Percentiles rank a stretch among this genome's conserved stretches.
These are phyloP conservation scores for Cryptocephalus primarius DNA, from an alignment of 2,888 invertebrate genomes.

Conservation along the genomic window DNA sequence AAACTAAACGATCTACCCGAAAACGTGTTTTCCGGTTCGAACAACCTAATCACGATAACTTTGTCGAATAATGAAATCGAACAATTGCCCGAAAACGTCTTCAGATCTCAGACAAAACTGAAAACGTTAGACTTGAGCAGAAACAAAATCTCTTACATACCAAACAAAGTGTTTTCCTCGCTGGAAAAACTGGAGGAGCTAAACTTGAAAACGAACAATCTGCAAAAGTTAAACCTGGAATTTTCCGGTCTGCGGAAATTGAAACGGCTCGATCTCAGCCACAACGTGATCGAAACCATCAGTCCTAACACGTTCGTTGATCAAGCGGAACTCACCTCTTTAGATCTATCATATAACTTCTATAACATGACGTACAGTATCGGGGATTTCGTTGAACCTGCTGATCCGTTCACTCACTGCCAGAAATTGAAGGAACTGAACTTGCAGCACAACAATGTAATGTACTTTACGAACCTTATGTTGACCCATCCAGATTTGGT, in stretches of 20 bases:
- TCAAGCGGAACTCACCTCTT: conserved; percentile 13
- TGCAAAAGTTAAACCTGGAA: conserved; percentile 7
- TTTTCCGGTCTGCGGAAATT: conserved; percentile 10
- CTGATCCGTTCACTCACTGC: conserved; percentile 16
- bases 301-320: conserved; percentile 42
- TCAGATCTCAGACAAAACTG: conserved; percentile 51
- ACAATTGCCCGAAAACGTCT: conserved; percentile 40
- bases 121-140: conserved; percentile 56
- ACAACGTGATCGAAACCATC: conserved; percentile 51
- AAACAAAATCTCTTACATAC: conserved; percentile 52
- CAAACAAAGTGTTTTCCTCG: conserved; percentile 47
- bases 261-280: conserved; percentile 36
- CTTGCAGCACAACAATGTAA: conserved; percentile 10
- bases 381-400: too few relatives aligned
- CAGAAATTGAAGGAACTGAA: conserved; percentile 6
- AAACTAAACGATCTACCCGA: conserved; percentile 46
- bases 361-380: neutral
- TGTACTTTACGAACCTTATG: conserved; percentile 6
- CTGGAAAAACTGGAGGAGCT: conserved; percentile 12
- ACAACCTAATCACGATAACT: conserved; percentile 46
- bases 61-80: conserved; percentile 48
- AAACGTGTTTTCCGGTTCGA: conserved; percentile 51
- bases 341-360: conserved; percentile 18
- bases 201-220: conserved; percentile 10
- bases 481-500: conserved; percentile 4